Evolutionary conservation across 2,888 invertebrate species (phyloP).

Genomic region (Nomada hirtipes): DNA sequence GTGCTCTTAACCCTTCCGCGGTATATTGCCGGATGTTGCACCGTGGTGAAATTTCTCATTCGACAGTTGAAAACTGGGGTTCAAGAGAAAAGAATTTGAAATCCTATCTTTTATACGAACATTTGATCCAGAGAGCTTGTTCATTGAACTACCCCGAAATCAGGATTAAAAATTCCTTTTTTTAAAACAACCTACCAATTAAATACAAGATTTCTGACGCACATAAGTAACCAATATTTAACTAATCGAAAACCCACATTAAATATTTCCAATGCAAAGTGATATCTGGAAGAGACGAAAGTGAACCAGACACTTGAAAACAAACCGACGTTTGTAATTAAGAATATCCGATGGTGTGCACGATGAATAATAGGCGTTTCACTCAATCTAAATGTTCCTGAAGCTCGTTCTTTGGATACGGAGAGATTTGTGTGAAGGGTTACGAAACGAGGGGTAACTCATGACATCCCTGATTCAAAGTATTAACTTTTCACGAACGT

Average conservation of each 20-base stretch:
- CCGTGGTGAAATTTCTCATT: constrained; percentile 21
- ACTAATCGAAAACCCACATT: too few relatives aligned
- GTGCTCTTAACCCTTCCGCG: constrained; percentile 19
- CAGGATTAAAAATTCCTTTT: too few relatives aligned
- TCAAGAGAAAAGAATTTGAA: not conserved
- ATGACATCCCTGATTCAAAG: not conserved
- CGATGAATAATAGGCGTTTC: not conserved
- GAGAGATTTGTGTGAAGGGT: constrained; percentile 24
- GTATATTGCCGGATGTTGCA: constrained; percentile 27
- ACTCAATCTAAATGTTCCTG: not conserved
- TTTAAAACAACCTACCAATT: not conserved
- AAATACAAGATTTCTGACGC: not conserved
- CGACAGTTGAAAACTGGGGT: not conserved
- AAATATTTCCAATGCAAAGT: not conserved
- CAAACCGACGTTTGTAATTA: not conserved
- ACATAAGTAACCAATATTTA: not conserved
- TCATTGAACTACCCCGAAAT: not conserved
- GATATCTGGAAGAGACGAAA: not conserved
- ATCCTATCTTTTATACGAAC: not conserved
- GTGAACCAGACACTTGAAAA: not conserved
- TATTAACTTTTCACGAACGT: not conserved
- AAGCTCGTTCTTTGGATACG: constrained; percentile 7
- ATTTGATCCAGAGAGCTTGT: not conserved
- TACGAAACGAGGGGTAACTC: not conserved
- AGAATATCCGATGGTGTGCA: not conserved